These are phyloP conservation scores for Myrmophylax atrothorax DNA, from an alignment of 2,113 vertebrate species.

Conservation along the genomic window DNA sequence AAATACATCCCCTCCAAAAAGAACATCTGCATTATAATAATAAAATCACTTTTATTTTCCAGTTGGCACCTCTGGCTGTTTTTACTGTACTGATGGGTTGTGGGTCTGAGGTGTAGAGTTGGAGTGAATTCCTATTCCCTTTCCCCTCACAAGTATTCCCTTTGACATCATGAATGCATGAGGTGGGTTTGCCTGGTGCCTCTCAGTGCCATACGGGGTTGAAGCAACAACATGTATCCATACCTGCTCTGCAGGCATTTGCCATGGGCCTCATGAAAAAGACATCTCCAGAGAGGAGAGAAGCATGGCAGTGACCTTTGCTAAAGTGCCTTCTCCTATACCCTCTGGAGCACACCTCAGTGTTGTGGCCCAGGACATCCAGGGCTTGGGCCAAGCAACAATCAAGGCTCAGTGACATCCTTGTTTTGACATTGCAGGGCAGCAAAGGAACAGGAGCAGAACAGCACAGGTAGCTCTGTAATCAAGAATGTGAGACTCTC, in stretches of 20 bases:
- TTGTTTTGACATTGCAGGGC: not conserved
- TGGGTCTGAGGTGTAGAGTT: not conserved
- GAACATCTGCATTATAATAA: not conserved
- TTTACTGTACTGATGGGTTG: not conserved
- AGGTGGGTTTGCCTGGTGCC: not conserved
- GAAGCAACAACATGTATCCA: not conserved
- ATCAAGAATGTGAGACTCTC: no score
- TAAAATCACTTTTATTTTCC: not conserved
- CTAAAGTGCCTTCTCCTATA: not conserved
- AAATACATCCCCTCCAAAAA: not conserved
- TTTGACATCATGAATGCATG: not conserved
- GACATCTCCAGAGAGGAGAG: not conserved
- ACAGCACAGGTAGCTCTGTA: not conserved
- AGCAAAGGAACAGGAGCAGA: not conserved
- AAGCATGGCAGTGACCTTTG: not conserved
- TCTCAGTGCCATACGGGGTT: not conserved
- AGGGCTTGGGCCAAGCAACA: not conserved
- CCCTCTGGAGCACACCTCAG: not conserved
- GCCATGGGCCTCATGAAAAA: not conserved
- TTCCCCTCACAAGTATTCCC: not conserved
- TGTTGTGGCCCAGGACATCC: fast-evolving
- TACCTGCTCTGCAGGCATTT: not conserved
- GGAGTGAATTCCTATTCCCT: not conserved
- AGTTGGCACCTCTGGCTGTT: not conserved
- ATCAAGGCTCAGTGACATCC: not conserved